Evolutionary conservation across 2,888 invertebrate genomes (phyloP).

Genomic region (Stenchaetothrips biformis): DNA sequence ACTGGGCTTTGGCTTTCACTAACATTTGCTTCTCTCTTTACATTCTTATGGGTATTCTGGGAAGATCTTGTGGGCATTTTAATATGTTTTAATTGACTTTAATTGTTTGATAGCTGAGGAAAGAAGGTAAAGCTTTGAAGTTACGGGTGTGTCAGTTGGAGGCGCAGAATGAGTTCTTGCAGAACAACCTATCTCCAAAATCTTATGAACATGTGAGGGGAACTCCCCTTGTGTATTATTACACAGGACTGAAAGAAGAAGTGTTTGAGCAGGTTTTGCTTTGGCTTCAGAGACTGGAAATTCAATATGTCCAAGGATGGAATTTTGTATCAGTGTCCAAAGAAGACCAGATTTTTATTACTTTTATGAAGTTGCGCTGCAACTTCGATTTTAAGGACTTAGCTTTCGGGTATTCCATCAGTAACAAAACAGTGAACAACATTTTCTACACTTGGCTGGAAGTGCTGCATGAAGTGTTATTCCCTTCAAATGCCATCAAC

Average conservation of each 20-base stretch:
- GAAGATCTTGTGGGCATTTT: no score
- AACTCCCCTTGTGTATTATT: no score
- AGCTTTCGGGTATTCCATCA: slow-evolving; percentile 27
- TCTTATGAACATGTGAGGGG: no score
- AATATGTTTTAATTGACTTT: no score
- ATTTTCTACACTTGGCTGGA: slow-evolving; percentile 29
- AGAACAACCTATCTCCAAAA: no score
- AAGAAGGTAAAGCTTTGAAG: slow-evolving; percentile 27
- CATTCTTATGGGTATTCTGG: no score
- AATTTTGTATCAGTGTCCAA: not conserved
- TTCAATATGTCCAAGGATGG: slow-evolving; percentile 28
- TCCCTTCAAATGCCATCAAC: no score
- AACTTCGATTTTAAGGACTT: slow-evolving; percentile 28
- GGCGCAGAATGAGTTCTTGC: not conserved
- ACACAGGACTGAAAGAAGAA: slow-evolving; percentile 11
- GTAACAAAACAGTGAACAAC: slow-evolving; percentile 28
- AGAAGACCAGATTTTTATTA: slow-evolving; percentile 30
- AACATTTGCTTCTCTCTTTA: no score
- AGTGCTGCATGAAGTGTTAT: slow-evolving; percentile 27
- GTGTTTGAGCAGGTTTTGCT: slow-evolving; percentile 23
- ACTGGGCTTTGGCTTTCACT: no score
- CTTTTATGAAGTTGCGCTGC: slow-evolving; percentile 29
- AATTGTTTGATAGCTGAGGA: not conserved
- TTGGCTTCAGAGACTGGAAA: not conserved
- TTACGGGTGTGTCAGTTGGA: slow-evolving; percentile 25